A percentile compares a stretch with the other conserved stretches of the same genome.
phyloP scores from a whole-genome alignment of 92 coral and sea anemone genomes.

The Nematostella vectensis region DNA sequence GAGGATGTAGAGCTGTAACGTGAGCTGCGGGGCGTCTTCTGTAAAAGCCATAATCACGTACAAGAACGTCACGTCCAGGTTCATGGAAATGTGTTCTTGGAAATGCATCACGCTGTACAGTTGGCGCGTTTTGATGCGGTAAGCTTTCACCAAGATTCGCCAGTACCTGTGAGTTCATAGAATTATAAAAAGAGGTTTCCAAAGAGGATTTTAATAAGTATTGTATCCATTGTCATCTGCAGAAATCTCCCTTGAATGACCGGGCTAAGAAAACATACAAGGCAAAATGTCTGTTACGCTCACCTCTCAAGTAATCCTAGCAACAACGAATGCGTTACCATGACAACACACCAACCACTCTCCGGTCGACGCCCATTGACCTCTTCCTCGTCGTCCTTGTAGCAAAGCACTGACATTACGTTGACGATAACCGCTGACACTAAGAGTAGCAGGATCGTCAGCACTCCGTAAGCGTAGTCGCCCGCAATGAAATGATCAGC shows the following conservation, averaged over 20 bases:
- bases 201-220: background rate
- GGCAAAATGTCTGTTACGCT: background rate
- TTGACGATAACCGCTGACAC: conserved; percentile 51
- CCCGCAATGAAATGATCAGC: conserved; percentile 54
- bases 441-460: conserved; percentile 45
- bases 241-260: too few species aligned
- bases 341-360: conserved; percentile 55
- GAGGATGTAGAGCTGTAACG: conserved; percentile 63
- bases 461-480: conserved; percentile 51
- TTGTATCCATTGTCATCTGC: background rate
- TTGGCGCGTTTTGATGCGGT: conserved; percentile 40
- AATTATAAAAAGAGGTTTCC: background rate
- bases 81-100: conserved; percentile 50
- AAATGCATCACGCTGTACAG: conserved; percentile 23
- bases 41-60: conserved; percentile 82
- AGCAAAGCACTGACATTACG: conserved; percentile 63
- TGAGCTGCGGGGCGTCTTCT: conserved; percentile 79
- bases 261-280: too few species aligned
- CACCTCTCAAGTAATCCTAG: conserved; percentile 72
- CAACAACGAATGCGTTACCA: conserved; percentile 35
- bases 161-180: conserved; percentile 43
- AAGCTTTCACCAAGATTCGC: conserved; percentile 59
- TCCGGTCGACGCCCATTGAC: conserved; percentile 33
- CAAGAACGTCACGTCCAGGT: conserved; percentile 55
- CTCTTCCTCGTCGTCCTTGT: conserved; percentile 54